A percentile compares a stretch with the other conserved stretches of the same genome.
Conservation (phyloP, 2,797 vertebrate genomes). For the Spinus pinus region DNA sequence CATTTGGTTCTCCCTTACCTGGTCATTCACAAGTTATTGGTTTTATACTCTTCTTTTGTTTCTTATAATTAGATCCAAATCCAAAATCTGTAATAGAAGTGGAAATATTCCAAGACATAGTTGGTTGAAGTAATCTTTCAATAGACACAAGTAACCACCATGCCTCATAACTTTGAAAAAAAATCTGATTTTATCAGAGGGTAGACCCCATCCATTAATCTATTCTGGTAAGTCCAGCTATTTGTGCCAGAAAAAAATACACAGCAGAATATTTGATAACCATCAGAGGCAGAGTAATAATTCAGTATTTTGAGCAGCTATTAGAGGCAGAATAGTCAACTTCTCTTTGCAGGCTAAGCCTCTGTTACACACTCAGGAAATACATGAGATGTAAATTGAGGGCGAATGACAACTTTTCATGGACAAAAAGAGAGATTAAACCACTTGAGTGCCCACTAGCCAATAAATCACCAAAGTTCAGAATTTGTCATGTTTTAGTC, state of each 20-base stretch:
- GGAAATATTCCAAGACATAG: background rate
- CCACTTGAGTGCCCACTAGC: background rate
- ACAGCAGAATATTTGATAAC: background rate
- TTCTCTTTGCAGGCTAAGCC: background rate
- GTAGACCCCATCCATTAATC: background rate
- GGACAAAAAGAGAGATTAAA: background rate
- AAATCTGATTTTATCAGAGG: background rate
- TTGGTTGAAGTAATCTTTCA: background rate
- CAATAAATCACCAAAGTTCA: background rate
- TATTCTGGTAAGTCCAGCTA: background rate
- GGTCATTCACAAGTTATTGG: background rate
- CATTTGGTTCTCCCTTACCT: background rate
- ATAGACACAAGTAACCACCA: background rate
- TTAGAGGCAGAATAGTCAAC: background rate
- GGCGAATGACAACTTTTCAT: background rate
- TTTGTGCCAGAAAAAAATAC: background rate
- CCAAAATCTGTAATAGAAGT: background rate
- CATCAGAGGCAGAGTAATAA: background rate
- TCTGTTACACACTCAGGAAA: background rate
- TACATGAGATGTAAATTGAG: background rate
- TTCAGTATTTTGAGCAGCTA: background rate
- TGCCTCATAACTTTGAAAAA: background rate
- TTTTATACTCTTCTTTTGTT: background rate
- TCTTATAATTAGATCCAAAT: background rate
- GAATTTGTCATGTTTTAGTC: background rate